A percentile compares a stretch with the other conserved stretches of the same genome.
These are phyloP conservation scores for Acronicta leporina DNA, from an alignment of 2,888 invertebrate genomes.

Conservation along the genomic window DNA sequence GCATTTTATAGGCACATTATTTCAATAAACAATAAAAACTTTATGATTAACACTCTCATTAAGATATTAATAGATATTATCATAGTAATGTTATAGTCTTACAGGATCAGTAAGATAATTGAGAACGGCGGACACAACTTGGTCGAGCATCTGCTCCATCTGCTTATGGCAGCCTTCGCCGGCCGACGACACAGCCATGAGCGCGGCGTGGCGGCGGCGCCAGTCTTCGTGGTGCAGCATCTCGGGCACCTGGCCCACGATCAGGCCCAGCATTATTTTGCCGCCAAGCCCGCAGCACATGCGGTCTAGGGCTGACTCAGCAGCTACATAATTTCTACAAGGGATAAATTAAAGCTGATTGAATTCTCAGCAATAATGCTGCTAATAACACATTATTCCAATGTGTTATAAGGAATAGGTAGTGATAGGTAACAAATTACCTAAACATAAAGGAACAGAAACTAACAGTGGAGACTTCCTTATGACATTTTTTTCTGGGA, in stretches of 20 bases:
- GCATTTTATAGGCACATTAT: no score
- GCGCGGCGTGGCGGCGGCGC: conserved; percentile 97
- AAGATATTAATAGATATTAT: no score
- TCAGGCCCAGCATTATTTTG: conserved; percentile 95
- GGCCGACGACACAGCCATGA: conserved; percentile 99
- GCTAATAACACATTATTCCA: not conserved
- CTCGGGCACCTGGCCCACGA: conserved; percentile 94
- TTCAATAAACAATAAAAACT: no score
- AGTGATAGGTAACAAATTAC: no score
- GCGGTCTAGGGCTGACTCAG: conserved; percentile 98
- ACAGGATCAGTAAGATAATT: conserved; percentile 95
- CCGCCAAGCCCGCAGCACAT: conserved; percentile 99
- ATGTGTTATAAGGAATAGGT: no score
- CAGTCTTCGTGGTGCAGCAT: conserved; percentile 96
- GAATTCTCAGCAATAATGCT: no score
- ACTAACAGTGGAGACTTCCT: no score
- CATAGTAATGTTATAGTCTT: conserved; percentile 66
- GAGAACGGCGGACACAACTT: conserved; percentile 97
- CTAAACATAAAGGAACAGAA: no score
- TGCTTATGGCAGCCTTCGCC: conserved; percentile 99
- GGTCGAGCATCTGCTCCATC: conserved; percentile 98
- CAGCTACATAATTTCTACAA: conserved; percentile 96
- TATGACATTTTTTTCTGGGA: no score
- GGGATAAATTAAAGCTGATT: not conserved
- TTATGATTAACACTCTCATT: no score